Evolutionary conservation across 2,797 vertebrate species (phyloP).

Genomic region (Lagocephalus sceleratus): DNA sequence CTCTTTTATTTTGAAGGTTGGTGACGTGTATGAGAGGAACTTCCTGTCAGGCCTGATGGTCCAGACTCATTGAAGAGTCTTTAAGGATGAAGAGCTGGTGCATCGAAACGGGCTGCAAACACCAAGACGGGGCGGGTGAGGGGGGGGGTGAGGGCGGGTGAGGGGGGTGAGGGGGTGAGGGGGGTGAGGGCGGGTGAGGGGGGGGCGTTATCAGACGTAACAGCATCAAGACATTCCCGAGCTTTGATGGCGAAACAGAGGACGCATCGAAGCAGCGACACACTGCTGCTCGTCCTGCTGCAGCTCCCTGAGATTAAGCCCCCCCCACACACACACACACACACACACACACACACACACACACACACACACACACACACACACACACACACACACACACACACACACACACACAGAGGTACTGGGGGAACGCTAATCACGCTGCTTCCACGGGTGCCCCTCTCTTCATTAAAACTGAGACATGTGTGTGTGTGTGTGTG

Average conservation of each 20-base stretch:
- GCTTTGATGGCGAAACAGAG: constrained; percentile 58
- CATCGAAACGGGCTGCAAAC: too few relatives aligned
- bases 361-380: constrained; percentile 37
- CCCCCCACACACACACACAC: constrained; percentile 36
- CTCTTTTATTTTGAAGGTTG: too few relatives aligned
- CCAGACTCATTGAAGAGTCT: too few relatives aligned
- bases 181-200: too few relatives aligned
- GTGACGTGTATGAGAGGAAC: too few relatives aligned
- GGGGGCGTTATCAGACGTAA: constrained; percentile 54
- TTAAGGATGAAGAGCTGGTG: too few relatives aligned
- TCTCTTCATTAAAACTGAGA: constrained; percentile 79
- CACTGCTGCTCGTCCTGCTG: constrained; percentile 52
- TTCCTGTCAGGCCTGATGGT: too few relatives aligned
- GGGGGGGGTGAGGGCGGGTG: too few relatives aligned
- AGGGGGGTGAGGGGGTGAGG: too few relatives aligned
- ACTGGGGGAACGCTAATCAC: constrained; percentile 56
- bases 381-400: constrained; percentile 38
- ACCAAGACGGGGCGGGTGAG: too few relatives aligned
- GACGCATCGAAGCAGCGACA: constrained; percentile 59
- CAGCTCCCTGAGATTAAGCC: constrained; percentile 63
- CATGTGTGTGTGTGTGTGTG: too few relatives aligned
- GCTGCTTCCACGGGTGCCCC: constrained; percentile 62
- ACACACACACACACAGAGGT: constrained; percentile 35
- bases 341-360: constrained; percentile 35
- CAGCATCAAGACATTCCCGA: constrained; percentile 49